Evolutionary conservation across 1,140 invertebrate genomes (phyloP), one percentile per base, ranked within the genome.

Genomic region (Pogonus chalceus): DNA sequence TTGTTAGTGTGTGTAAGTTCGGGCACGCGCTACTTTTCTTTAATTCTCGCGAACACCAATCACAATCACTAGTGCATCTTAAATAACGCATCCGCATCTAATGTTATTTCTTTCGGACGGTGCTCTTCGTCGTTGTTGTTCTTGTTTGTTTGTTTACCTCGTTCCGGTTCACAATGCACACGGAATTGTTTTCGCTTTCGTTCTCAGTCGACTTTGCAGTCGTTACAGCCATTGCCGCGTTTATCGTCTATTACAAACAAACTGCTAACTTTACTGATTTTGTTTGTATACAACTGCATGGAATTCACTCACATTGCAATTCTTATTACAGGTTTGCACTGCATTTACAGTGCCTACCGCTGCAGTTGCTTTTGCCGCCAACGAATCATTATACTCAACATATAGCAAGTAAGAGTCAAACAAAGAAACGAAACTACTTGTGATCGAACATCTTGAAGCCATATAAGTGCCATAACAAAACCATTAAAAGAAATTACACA

Each of bases 381-480:
- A 43, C 7, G 37, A 16, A 43, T 43, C 7, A 10, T 43, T 10
- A 12, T 31, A 31, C 26, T 14, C 18, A n/a, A n/a, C n/a, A n/a
- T n/a, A n/a, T 43, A 43, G 37, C 18, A 12, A 12, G 3, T 43
- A 43, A 43, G 37, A 43, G 18, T 43, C 18, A 43, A 10, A 43
- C 26, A 31, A 31, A 43, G 9, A 43, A 43, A 43, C 37, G 37
- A 12, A 43, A 43, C 37, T 4, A 16, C 37, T 43, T 43, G 37
- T 43, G 37, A 43, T 43, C 18, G 37, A 43, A 43, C 37, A 43
- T 43, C 37, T 43, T 16, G 37, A 57, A 63, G 63, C 65, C 63
- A 66, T 65, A 60, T 22, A 58, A 61, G 66, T 68, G 66, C 66
- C 66, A 68, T 65, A 68, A 59, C 20, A 43, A 39, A 53, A 51